phyloP scores from a whole-genome alignment of 2,797 vertebrate species.

The Calcarius lapponicus region DNA sequence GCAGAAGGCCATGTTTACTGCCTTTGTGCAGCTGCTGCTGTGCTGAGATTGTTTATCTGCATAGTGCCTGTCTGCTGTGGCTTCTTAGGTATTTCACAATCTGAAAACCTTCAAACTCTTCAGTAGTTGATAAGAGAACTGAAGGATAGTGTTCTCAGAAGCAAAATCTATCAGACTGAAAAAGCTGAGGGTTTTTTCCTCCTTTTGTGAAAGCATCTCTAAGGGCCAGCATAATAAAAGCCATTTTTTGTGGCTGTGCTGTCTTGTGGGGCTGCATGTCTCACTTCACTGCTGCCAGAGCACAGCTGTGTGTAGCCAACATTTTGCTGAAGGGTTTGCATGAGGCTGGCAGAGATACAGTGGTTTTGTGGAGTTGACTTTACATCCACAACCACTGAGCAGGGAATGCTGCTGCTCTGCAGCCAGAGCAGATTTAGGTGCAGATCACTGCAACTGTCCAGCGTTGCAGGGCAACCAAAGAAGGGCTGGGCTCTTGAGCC shows the following conservation, averaged over 20 bases:
- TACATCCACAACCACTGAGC: background rate
- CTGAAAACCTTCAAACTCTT: slow-evolving; percentile 25
- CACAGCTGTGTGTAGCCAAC: background rate
- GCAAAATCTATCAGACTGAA: background rate
- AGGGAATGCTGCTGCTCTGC: background rate
- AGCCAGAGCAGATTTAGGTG: background rate
- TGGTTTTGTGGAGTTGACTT: background rate
- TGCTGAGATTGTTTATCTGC: slow-evolving; percentile 63
- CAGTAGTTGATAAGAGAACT: slow-evolving; percentile 37
- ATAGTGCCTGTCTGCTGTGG: slow-evolving; percentile 42
- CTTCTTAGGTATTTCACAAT: slow-evolving; percentile 69
- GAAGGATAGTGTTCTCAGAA: slow-evolving; percentile 39
- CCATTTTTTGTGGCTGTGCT: background rate
- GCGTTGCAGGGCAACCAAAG: background rate
- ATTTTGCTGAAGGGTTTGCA: background rate
- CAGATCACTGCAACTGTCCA: background rate
- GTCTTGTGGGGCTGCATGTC: background rate
- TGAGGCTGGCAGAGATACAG: background rate
- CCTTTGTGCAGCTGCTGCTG: slow-evolving; percentile 63
- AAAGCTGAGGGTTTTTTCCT: background rate
- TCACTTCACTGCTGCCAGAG: background rate
- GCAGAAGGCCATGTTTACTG: slow-evolving; percentile 67
- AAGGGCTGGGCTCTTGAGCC: background rate
- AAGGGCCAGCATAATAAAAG: background rate
- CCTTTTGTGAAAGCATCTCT: background rate